Percentiles rank a stretch among this genome's conserved stretches.
Evolutionary conservation across 2,113 vertebrate species (phyloP).

Genomic region (Saguinus midas): DNA sequence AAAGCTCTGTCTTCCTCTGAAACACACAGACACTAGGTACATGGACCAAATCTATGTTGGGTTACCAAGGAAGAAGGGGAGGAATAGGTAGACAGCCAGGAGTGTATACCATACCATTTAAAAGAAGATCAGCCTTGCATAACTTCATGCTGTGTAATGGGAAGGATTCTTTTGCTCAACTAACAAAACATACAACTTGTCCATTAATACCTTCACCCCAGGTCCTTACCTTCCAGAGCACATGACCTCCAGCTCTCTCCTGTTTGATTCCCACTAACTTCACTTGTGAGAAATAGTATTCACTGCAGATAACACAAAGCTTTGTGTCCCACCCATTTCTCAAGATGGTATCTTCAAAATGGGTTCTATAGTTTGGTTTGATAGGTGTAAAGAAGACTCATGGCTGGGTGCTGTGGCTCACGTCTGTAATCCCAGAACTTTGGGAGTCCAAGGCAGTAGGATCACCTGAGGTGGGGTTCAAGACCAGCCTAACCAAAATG

Average conservation of each 20-base stretch:
- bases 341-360: neutral
- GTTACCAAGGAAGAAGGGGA: slow-evolving; percentile 20
- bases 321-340: neutral
- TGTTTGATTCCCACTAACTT: neutral
- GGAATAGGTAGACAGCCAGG: neutral
- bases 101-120: neutral
- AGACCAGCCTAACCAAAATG: no score
- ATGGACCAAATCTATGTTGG: neutral
- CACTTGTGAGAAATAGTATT: neutral
- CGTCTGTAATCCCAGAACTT: no score
- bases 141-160: neutral
- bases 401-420: no score
- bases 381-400: neutral
- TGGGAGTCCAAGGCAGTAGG: no score
- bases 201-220: neutral
- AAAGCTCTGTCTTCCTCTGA: neutral
- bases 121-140: neutral
- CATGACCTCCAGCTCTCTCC: neutral
- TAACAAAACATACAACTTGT: neutral
- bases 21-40: neutral
- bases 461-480: no score
- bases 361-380: neutral
- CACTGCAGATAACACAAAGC: neutral
- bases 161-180: neutral
- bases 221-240: neutral